Conservation (phyloP, 2,113 vertebrate species). For the cattle (Bos taurus) region ARS-UCD2.0 NC_037357.1:122199001-122199500, state of each 20-base stretch:
- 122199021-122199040: not conserved
- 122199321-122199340: not conserved
- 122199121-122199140: not conserved
- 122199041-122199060: not conserved
- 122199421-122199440: not conserved
- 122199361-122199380: not conserved
- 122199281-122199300: not conserved
- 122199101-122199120: not conserved
- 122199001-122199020: not conserved
- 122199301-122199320: not conserved
- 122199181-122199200: not conserved
- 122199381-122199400: not conserved
- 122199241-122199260: not conserved
- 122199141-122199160: not conserved
- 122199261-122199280: not conserved
- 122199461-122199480: not conserved
- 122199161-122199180: not conserved
- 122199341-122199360: not conserved
- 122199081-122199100: not conserved
- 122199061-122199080: not conserved
- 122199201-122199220: not conserved
- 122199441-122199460: not conserved
- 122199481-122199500: not conserved
- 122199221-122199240: not conserved
- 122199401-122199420: not conserved